These are phyloP conservation scores for Sitodiplosis mosellana DNA, from an alignment of 1,140 invertebrate genomes.

Conservation along the genomic window DNA sequence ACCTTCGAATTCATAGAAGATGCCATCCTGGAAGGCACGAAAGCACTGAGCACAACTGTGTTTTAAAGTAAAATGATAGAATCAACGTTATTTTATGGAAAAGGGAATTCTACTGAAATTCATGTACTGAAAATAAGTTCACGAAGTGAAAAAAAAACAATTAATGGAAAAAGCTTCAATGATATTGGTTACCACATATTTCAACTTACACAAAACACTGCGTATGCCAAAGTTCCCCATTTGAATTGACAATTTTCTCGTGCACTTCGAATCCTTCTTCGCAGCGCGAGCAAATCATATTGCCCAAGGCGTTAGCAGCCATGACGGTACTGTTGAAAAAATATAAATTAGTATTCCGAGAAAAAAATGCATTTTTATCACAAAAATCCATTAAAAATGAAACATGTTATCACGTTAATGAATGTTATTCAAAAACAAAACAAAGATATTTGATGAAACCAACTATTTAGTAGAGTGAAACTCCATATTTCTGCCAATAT, in stretches of 20 bases:
- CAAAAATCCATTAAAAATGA: too few relatives aligned
- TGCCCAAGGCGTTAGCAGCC: slow-evolving; percentile 61
- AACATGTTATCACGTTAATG: too few relatives aligned
- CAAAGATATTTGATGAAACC: too few relatives aligned
- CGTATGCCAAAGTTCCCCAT: slow-evolving; percentile 96
- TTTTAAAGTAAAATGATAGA: slow-evolving; percentile 7
- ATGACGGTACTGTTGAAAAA: slow-evolving; percentile 11
- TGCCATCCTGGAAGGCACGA: slow-evolving; percentile 89
- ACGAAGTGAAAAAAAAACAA: neutral
- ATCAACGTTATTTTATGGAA: slow-evolving; percentile 1
- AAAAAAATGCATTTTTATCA: too few relatives aligned
- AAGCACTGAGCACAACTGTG: slow-evolving; percentile 96
- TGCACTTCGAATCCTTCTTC: slow-evolving; percentile 83
- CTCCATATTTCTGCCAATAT: too few relatives aligned
- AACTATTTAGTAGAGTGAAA: too few relatives aligned
- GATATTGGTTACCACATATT: neutral
- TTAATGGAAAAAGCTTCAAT: neutral
- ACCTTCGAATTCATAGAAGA: slow-evolving; percentile 98
- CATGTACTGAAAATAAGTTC: neutral
- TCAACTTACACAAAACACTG: slow-evolving; percentile 94
- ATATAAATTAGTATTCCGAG: too few relatives aligned
- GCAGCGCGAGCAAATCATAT: slow-evolving; percentile 87
- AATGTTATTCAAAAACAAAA: too few relatives aligned
- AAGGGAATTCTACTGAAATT: too few relatives aligned
- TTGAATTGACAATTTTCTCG: slow-evolving; percentile 98